Percentiles rank a stretch among this genome's conserved stretches.
These are phyloP conservation scores for Lepidurus packardi DNA, from an alignment of 1,140 invertebrate species.

Conservation along the genomic window DNA sequence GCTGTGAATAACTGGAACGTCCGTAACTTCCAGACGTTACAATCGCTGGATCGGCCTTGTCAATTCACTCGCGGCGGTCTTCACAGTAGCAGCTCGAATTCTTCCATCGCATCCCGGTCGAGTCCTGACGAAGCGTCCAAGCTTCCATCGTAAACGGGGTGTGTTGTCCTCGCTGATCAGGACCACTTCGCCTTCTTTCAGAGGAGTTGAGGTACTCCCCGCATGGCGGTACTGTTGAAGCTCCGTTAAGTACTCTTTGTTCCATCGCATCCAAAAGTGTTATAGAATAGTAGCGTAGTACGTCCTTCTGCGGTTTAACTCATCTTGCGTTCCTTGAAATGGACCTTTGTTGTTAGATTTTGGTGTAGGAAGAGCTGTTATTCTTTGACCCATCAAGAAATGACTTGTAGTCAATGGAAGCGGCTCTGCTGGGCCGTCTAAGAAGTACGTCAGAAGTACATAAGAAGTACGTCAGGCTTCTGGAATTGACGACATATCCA, in stretches of 20 bases:
- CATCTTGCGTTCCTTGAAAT: neutral
- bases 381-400: constrained; percentile 36
- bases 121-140: constrained; percentile 36
- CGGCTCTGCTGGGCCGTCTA: constrained; percentile 38
- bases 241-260: neutral
- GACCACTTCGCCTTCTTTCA: neutral
- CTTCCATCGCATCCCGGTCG: constrained; percentile 38
- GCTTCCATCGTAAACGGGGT: constrained; percentile 37
- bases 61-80: constrained; percentile 36
- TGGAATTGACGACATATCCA: constrained; percentile 41
- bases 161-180: neutral
- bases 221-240: neutral
- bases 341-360: no score
- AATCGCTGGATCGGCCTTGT: constrained; percentile 38
- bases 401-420: constrained; percentile 39
- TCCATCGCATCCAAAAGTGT: neutral
- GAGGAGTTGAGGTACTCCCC: neutral
- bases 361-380: neutral
- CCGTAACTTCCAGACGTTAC: constrained; percentile 33
- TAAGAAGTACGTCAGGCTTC: constrained; percentile 42
- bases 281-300: neutral
- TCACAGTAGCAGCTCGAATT: constrained; percentile 38
- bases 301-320: neutral
- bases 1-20: neutral
- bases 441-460: constrained; percentile 42